Conservation (phyloP, 1,140 invertebrate genomes). For the Odontomachus brunneus region DNA sequence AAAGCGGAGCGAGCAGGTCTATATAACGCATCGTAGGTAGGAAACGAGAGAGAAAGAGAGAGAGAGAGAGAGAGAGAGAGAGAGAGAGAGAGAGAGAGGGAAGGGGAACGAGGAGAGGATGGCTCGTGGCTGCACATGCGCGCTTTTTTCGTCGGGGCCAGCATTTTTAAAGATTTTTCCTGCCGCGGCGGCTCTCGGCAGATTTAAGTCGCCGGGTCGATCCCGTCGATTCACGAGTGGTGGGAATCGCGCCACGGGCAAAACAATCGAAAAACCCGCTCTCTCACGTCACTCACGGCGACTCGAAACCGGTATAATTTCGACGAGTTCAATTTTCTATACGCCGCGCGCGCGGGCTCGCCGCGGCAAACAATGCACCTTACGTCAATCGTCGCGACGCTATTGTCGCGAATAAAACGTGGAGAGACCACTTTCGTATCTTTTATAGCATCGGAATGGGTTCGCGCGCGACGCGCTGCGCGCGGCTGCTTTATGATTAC, state of each 20-base stretch:
- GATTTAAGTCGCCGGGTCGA: conserved; percentile 74
- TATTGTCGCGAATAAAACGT: conserved; percentile 11
- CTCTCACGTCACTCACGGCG: conserved; percentile 18
- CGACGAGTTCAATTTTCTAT: conserved; percentile 28
- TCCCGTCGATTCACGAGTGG: conserved; percentile 70
- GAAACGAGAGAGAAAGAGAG: conserved; percentile 6
- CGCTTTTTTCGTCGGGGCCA: conserved; percentile 78
- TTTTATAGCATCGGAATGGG: background rate
- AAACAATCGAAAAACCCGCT: conserved; percentile 51
- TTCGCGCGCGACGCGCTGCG: background rate
- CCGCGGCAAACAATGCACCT: conserved; percentile 20
- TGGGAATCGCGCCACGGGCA: conserved; percentile 54
- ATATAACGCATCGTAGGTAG: conserved; percentile 28
- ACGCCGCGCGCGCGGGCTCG: too few species aligned
- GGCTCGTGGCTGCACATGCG: conserved; percentile 74
- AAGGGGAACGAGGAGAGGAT: conserved; percentile 59
- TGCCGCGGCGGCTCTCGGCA: conserved; percentile 69
- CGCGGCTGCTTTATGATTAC: background rate
- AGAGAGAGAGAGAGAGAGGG: conserved; percentile 44
- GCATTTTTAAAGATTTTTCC: conserved; percentile 83
- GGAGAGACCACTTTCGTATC: background rate
- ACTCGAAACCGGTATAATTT: conserved; percentile 44
- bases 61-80: conserved; percentile 1
- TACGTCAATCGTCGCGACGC: conserved; percentile 18
- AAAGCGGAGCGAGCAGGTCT: conserved; percentile 63